phyloP scores from a whole-genome alignment of 2,888 invertebrate genomes.

The Augiades crinisus region DNA sequence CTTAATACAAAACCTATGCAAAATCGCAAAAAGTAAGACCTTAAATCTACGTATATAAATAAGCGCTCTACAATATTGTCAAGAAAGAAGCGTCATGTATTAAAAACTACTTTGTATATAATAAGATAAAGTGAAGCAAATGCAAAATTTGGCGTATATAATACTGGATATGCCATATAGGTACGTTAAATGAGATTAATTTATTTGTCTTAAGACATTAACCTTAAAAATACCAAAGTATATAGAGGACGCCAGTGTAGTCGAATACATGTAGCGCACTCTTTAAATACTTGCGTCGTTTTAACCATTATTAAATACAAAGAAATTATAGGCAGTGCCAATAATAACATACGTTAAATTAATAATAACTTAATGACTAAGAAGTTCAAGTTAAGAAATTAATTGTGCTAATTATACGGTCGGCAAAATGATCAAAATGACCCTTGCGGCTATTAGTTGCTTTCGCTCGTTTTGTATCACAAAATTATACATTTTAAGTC shows the following conservation, averaged over 20 bases:
- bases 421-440: no score
- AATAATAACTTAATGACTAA: no score
- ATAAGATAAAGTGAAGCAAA: constrained; percentile 28
- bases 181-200: constrained; percentile 4
- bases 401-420: no score
- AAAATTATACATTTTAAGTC: no score
- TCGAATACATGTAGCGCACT: no score
- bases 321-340: constrained; percentile 16
- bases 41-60: constrained; percentile 26
- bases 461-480: no score
- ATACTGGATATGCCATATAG: constrained; percentile 39
- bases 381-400: no score
- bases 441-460: no score
- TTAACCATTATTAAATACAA: no score
- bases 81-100: constrained; percentile 52
- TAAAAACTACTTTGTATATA: constrained; percentile 28
- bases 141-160: constrained; percentile 42
- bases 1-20: constrained; percentile 4
- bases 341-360: no score
- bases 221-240: no score
- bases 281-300: no score
- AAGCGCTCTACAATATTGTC: constrained; percentile 62
- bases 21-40: constrained; percentile 3
- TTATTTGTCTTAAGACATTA: neutral
- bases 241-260: neutral